phyloP scores from a whole-genome alignment of 2,113 vertebrate genomes.

The Oplegnathus fasciatus region DNA sequence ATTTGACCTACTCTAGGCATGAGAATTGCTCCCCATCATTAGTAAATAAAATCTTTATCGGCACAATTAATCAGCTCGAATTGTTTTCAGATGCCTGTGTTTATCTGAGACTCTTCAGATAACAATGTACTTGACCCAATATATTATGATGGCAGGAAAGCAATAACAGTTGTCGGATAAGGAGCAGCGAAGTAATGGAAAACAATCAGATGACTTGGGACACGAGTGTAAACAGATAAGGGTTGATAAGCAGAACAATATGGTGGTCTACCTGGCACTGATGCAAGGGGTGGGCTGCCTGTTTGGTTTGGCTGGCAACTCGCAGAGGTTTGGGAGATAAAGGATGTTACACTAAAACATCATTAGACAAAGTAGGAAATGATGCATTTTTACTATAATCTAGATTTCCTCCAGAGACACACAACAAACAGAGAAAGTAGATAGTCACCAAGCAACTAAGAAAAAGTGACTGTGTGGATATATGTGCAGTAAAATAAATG shows the following conservation, averaged over 20 bases:
- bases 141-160: conserved; percentile 64
- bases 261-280: conserved; percentile 52
- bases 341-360: conserved; percentile 11
- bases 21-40: conserved; percentile 27
- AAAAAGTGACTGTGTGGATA: neutral
- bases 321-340: conserved; percentile 1
- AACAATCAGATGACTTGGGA: conserved; percentile 54
- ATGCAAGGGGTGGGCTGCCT: conserved; percentile 20
- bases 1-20: conserved; percentile 24
- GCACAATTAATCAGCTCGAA: conserved; percentile 47
- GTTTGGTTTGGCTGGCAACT: conserved; percentile 45
- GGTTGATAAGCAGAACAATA: conserved; percentile 69
- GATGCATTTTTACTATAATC: neutral
- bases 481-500: conserved; percentile 37
- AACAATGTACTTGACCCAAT: conserved; percentile 53
- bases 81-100: conserved; percentile 60
- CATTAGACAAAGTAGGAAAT: conserved; percentile 37
- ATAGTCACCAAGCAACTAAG: neutral
- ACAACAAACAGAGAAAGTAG: conserved; percentile 6
- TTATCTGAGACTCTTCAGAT: conserved; percentile 60
- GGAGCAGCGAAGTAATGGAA: conserved; percentile 57
- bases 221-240: conserved; percentile 60
- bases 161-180: conserved; percentile 72
- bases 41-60: conserved; percentile 46
- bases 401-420: conserved; percentile 16